Conservation (phyloP, 2,888 invertebrate species). For the Osmoderma eremita region DNA sequence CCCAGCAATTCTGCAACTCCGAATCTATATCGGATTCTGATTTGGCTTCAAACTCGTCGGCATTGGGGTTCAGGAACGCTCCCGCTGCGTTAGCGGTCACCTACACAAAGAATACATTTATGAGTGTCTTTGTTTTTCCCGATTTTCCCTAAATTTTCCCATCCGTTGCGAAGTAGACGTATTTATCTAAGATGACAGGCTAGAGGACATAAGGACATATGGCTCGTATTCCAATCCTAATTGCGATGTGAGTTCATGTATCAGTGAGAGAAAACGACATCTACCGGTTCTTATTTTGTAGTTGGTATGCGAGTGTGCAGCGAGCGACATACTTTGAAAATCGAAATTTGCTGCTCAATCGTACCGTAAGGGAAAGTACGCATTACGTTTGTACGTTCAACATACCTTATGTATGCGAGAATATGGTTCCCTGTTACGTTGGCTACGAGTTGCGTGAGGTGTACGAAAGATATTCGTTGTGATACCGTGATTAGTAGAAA, state of each 20-base stretch:
- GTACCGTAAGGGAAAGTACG: constrained; percentile 56
- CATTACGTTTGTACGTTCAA: background rate
- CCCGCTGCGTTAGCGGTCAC: constrained; percentile 56
- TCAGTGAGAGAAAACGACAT: too few relatives aligned
- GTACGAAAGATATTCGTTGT: too few relatives aligned
- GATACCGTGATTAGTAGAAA: constrained; percentile 3
- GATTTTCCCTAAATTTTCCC: too few relatives aligned
- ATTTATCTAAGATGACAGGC: too few relatives aligned
- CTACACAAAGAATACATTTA: constrained; percentile 51
- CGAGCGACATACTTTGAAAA: too few relatives aligned
- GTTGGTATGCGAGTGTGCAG: too few relatives aligned
- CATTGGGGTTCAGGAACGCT: constrained; percentile 58
- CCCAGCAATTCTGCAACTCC: constrained; percentile 52
- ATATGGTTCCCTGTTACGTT: constrained; percentile 54
- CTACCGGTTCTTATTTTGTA: too few relatives aligned
- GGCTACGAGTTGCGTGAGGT: constrained; percentile 43
- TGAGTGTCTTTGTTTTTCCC: too few relatives aligned
- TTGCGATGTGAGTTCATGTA: too few relatives aligned
- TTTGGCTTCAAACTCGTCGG: constrained; percentile 61
- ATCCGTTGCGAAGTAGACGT: too few relatives aligned
- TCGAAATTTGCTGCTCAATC: constrained; percentile 43
- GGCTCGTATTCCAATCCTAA: too few relatives aligned
- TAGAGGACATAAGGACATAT: too few relatives aligned
- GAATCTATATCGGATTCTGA: constrained; percentile 53
- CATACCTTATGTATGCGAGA: constrained; percentile 14